These are phyloP conservation scores for Sylvicola cinctus DNA, from an alignment of 2,888 invertebrate species.

Conservation along the genomic window DNA sequence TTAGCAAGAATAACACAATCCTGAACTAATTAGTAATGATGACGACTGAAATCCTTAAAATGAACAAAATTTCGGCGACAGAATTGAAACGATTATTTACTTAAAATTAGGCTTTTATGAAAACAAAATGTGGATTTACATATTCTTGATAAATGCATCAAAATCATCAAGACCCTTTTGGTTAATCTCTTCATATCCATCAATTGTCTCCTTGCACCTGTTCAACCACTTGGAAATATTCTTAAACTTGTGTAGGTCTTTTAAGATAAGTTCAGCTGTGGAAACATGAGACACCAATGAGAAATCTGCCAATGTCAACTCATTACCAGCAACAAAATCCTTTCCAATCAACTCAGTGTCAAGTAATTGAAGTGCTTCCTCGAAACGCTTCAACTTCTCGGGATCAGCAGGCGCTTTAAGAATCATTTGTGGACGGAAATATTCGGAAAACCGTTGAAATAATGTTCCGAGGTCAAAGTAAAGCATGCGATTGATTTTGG, in stretches of 20 bases:
- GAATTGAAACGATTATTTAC: too few relatives aligned
- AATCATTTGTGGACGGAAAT: conserved; percentile 44
- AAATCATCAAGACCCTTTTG: conserved; percentile 33
- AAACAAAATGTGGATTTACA: too few relatives aligned
- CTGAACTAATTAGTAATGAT: too few relatives aligned
- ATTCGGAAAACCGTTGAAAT: conserved; percentile 45
- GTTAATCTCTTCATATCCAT: conserved; percentile 38
- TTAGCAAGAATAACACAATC: too few relatives aligned
- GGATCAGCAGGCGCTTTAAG: conserved; percentile 39
- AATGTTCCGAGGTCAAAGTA: conserved; percentile 64
- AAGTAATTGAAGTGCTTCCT: conserved; percentile 34
- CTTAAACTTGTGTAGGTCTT: conserved; percentile 44
- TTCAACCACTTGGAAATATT: conserved; percentile 45
- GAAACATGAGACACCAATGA: conserved; percentile 44
- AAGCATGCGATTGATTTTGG: conserved; percentile 54
- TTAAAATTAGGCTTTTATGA: too few relatives aligned
- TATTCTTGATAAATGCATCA: conserved; percentile 26
- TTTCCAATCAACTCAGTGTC: conserved; percentile 43
- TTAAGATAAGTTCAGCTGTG: conserved; percentile 41
- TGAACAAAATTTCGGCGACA: too few relatives aligned
- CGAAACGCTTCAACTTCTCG: conserved; percentile 44
- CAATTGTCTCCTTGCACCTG: conserved; percentile 32
- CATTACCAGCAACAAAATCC: conserved; percentile 42
- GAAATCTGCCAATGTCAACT: conserved; percentile 51
- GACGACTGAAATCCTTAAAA: too few relatives aligned